phyloP scores from a whole-genome alignment of 2,888 invertebrate species.

The Drosophila helvetica region DNA sequence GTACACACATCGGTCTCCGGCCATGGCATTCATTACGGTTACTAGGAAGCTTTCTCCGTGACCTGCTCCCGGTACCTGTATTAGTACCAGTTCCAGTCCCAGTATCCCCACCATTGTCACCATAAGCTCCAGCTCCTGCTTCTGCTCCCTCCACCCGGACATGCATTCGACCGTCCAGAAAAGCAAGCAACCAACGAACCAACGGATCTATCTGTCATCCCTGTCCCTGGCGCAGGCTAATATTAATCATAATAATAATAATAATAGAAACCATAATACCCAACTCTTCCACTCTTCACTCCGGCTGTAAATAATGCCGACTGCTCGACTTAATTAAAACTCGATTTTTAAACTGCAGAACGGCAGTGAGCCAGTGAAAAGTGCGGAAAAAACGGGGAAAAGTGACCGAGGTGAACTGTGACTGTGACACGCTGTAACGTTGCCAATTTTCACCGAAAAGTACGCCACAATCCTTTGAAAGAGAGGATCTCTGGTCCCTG shows the following conservation, averaged over 20 bases:
- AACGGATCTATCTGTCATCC: conserved; percentile 3
- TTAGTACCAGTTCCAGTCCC: neutral
- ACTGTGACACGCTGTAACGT: conserved; percentile 6
- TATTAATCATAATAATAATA: conserved; percentile 41
- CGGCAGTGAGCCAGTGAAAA: too few relatives aligned
- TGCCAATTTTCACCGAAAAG: conserved; percentile 21
- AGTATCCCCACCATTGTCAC: conserved; percentile 4
- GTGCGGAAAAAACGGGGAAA: conserved; percentile 1
- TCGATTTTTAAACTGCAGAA: conserved; percentile 34
- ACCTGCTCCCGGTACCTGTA: neutral
- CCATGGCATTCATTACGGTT: conserved; percentile 83
- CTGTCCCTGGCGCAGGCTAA: conserved; percentile 17
- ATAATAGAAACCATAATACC: conserved; percentile 42
- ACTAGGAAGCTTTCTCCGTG: conserved; percentile 59
- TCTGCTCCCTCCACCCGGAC: conserved; percentile 15
- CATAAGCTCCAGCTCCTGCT: neutral
- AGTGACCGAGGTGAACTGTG: neutral
- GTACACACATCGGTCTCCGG: conserved; percentile 83
- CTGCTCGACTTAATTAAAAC: conserved; percentile 49
- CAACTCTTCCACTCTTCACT: neutral
- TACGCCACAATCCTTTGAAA: neutral
- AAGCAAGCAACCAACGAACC: neutral
- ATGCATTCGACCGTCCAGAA: conserved; percentile 5
- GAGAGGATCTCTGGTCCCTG: neutral
- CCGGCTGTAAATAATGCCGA: conserved; percentile 46